These are phyloP conservation scores for Chanos chanos DNA, from an alignment of 2,797 vertebrate genomes.

Conservation along the genomic window DNA sequence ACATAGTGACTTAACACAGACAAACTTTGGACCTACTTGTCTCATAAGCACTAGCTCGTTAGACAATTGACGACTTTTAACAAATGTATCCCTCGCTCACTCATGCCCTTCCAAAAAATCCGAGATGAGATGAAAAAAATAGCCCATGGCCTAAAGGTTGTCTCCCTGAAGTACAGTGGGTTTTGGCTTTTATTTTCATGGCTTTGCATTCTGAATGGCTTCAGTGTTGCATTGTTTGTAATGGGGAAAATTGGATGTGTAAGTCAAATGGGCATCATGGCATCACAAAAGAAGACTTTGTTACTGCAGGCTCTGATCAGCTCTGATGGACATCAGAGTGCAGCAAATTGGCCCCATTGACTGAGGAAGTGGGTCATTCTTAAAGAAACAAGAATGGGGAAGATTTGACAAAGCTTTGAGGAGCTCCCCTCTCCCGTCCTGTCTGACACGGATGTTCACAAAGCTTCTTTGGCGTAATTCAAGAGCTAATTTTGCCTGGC, in stretches of 20 bases:
- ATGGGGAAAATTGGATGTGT: slow-evolving; percentile 37
- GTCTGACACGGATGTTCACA: background rate
- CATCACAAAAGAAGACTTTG: slow-evolving; percentile 41
- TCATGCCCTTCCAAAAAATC: slow-evolving; percentile 3
- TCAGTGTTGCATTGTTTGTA: slow-evolving; percentile 39
- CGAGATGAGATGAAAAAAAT: background rate
- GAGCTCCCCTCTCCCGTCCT: background rate
- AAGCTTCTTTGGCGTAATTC: too few relatives aligned
- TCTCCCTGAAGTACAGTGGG: slow-evolving; percentile 7
- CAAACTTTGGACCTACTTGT: too few relatives aligned
- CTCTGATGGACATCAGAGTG: slow-evolving; percentile 33
- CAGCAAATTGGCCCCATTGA: slow-evolving; percentile 20
- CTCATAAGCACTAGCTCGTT: too few relatives aligned
- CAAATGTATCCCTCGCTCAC: too few relatives aligned
- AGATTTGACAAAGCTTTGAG: background rate
- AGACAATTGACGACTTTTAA: too few relatives aligned
- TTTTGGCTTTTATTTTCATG: slow-evolving; percentile 13
- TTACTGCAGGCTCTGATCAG: slow-evolving; percentile 29
- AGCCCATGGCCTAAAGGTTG: background rate
- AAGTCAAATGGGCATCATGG: slow-evolving; percentile 29
- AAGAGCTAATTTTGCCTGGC: too few relatives aligned
- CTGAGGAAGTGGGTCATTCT: slow-evolving; percentile 26
- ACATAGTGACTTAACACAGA: too few relatives aligned
- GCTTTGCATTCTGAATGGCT: slow-evolving; percentile 27
- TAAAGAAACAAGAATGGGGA: slow-evolving; percentile 17